These are phyloP conservation scores for Pituophis catenifer DNA, from an alignment of 2,113 vertebrate species.

Conservation along the genomic window DNA sequence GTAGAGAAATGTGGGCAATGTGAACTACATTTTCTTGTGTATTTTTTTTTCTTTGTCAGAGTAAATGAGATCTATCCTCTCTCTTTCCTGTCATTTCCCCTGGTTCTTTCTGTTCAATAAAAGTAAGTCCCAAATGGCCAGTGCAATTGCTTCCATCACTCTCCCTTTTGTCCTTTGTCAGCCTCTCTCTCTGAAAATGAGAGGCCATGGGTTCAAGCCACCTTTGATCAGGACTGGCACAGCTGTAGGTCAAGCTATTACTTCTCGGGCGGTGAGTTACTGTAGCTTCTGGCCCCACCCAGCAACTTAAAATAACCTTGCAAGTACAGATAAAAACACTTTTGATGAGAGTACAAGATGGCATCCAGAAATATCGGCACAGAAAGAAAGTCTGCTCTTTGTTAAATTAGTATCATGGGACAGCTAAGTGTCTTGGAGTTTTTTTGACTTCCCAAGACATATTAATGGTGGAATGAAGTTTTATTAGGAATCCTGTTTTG, in stretches of 20 bases:
- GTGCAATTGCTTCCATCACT: background rate
- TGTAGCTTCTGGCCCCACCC: background rate
- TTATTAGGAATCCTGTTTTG: background rate
- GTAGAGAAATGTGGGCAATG: background rate
- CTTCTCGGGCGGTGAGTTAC: background rate
- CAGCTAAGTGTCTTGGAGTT: background rate
- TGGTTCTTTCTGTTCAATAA: background rate
- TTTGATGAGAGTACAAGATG: background rate
- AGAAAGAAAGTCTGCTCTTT: background rate
- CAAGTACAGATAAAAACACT: background rate
- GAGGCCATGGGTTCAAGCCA: background rate
- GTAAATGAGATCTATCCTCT: background rate
- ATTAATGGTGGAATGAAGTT: background rate
- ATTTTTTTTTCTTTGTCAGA: background rate
- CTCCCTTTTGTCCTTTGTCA: background rate
- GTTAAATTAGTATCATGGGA: background rate
- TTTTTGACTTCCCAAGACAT: background rate
- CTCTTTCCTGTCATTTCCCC: background rate
- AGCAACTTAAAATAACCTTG: background rate
- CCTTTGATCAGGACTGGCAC: background rate
- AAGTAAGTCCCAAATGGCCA: background rate
- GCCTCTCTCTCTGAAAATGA: background rate
- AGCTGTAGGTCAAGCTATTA: background rate
- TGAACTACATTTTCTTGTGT: background rate
- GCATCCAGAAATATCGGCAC: background rate